phyloP scores from a whole-genome alignment of 2,113 vertebrate species.

The Excalfactoria chinensis region DNA sequence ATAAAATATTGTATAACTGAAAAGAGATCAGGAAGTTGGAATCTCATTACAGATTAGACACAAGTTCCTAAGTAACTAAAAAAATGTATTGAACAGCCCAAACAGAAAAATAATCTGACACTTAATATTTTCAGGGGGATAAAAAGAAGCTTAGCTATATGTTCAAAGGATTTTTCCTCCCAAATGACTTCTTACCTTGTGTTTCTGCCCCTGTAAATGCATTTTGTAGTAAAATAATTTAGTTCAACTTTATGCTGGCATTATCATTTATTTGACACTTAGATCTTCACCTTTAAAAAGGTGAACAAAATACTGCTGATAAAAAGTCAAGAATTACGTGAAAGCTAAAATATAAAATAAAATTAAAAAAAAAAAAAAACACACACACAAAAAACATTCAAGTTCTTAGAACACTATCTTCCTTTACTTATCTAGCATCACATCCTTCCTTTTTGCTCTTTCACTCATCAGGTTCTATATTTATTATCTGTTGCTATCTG shows the following conservation, averaged over 20 bases:
- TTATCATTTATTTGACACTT: background rate
- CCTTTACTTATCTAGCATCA: background rate
- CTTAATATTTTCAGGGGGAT: background rate
- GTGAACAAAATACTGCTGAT: background rate
- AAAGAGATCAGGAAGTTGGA: background rate
- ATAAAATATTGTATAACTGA: background rate
- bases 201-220: background rate
- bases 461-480: constrained; percentile 11
- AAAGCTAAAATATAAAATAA: background rate
- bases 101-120: rapidly evolving
- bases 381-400: background rate
- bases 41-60: background rate
- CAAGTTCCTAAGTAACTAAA: background rate
- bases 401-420: background rate
- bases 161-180: background rate
- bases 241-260: background rate
- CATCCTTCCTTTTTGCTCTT: constrained; percentile 1
- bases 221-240: background rate
- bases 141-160: background rate
- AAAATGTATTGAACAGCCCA: background rate
- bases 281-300: background rate
- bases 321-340: background rate
- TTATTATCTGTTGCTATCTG: constrained; percentile 55
- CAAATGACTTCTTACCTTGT: background rate
- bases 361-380: background rate